A percentile compares a stretch with the other conserved stretches of the same genome.
These are phyloP conservation scores for Alethe diademata DNA, from an alignment of 2,113 vertebrate species.

Conservation along the genomic window DNA sequence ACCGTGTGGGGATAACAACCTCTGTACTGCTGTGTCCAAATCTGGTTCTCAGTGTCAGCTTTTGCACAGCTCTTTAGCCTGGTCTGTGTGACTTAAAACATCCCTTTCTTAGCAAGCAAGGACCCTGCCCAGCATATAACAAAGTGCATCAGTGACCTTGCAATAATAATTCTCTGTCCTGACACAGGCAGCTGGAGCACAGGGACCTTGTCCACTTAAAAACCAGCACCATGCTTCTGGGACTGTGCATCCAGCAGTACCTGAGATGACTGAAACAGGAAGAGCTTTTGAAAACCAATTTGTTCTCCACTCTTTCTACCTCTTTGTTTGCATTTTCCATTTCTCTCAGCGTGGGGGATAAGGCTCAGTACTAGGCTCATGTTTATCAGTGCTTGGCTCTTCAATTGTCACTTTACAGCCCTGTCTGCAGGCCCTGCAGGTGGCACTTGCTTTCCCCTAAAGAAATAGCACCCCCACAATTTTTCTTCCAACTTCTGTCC, in stretches of 20 bases:
- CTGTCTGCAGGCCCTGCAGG: not conserved
- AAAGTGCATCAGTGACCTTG: not conserved
- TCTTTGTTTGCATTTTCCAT: slow-evolving; percentile 52
- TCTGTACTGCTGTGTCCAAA: not conserved
- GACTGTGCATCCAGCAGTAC: not conserved
- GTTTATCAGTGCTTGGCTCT: not conserved
- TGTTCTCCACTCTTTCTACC: not conserved
- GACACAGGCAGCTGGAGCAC: not conserved
- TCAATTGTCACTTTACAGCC: not conserved
- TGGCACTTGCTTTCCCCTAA: slow-evolving; percentile 6
- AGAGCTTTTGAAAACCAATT: slow-evolving; percentile 36
- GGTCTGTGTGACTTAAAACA: not conserved
- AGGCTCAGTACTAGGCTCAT: not conserved
- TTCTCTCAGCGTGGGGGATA: not conserved
- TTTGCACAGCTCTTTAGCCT: not conserved
- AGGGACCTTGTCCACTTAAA: slow-evolving; percentile 3
- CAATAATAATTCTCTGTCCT: slow-evolving; percentile 9
- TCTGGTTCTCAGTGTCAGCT: not conserved
- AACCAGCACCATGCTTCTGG: not conserved
- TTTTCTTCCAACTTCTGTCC: slow-evolving; percentile 30
- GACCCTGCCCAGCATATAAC: not conserved
- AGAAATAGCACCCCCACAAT: slow-evolving; percentile 13
- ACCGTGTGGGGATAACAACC: not conserved
- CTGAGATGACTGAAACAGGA: slow-evolving; percentile 22
- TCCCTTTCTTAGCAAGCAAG: not conserved